phyloP scores from a whole-genome alignment of 2,888 invertebrate genomes.

The Nematopogon swammerdamellus region DNA sequence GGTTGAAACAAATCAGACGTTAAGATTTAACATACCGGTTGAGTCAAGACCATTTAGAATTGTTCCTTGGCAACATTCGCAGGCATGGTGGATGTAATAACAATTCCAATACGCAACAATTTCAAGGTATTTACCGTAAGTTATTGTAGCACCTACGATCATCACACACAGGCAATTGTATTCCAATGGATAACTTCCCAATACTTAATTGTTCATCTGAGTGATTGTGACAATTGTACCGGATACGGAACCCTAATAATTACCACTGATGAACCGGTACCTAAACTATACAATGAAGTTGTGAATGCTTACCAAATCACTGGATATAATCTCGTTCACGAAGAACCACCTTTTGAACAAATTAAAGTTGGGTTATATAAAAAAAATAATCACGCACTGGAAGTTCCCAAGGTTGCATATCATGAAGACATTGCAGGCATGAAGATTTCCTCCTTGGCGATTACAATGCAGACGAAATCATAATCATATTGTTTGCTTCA shows the following conservation, averaged over 20 bases:
- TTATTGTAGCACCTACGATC: no score
- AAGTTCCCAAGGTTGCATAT: neutral
- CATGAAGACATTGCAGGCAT: neutral
- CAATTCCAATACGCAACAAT: no score
- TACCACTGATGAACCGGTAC: neutral
- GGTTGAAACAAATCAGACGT: no score
- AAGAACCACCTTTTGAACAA: slow-evolving; percentile 1
- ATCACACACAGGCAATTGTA: no score
- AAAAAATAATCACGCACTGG: slow-evolving; percentile 1
- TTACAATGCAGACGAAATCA: slow-evolving; percentile 4
- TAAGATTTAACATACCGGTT: no score
- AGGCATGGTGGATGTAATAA: no score
- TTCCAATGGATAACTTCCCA: no score
- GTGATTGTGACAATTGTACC: neutral
- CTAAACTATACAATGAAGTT: slow-evolving; percentile 1
- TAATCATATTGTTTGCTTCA: slow-evolving; percentile 6
- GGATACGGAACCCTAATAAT: neutral
- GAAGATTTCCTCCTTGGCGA: slow-evolving; percentile 4
- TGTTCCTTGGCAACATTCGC: no score
- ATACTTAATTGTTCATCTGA: neutral
- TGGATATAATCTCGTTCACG: slow-evolving; percentile 1
- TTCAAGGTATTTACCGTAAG: no score
- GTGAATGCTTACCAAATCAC: neutral
- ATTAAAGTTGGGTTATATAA: slow-evolving; percentile 2
- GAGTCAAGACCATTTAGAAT: no score